Evolutionary conservation across 1,140 invertebrate genomes (phyloP).

Genomic region (Drosophila busckii): DNA sequence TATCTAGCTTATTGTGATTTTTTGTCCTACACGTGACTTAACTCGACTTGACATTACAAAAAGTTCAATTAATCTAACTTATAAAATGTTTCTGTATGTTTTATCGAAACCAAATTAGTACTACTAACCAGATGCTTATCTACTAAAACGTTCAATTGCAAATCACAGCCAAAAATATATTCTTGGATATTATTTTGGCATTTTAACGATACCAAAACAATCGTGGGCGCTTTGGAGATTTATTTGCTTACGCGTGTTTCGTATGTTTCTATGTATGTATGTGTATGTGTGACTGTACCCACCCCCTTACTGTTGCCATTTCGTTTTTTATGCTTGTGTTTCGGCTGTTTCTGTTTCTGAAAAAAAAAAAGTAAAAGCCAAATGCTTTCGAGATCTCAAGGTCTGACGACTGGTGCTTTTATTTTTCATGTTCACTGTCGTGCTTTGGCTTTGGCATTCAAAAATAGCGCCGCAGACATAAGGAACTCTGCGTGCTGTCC

Average conservation of each 20-base stretch:
- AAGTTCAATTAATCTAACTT: no score
- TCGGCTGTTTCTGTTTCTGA: slow-evolving; percentile 4
- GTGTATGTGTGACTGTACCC: slow-evolving; percentile 26
- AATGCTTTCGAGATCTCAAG: slow-evolving; percentile 55
- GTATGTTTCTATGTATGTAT: slow-evolving; percentile 8
- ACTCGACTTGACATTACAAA: no score
- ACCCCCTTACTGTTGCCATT: neutral
- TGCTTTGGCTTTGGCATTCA: slow-evolving; percentile 72
- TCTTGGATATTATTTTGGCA: slow-evolving; percentile 4
- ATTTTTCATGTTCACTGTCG: slow-evolving; percentile 59
- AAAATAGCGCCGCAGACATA: slow-evolving; percentile 47
- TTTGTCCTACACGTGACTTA: no score
- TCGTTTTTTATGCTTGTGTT: slow-evolving; percentile 14
- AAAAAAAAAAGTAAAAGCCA: slow-evolving; percentile 2
- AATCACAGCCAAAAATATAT: neutral
- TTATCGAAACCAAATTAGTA: no score
- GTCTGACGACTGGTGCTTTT: slow-evolving; percentile 25
- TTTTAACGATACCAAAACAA: slow-evolving; percentile 30
- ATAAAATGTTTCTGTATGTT: no score
- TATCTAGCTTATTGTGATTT: neutral
- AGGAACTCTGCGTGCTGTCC: slow-evolving; percentile 22
- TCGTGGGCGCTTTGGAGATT: slow-evolving; percentile 52
- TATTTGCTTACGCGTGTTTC: slow-evolving; percentile 61
- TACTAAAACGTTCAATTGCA: no score
- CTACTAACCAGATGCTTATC: no score